phyloP scores from a whole-genome alignment of 2,113 vertebrate species.

The Ochotona princeps region DNA sequence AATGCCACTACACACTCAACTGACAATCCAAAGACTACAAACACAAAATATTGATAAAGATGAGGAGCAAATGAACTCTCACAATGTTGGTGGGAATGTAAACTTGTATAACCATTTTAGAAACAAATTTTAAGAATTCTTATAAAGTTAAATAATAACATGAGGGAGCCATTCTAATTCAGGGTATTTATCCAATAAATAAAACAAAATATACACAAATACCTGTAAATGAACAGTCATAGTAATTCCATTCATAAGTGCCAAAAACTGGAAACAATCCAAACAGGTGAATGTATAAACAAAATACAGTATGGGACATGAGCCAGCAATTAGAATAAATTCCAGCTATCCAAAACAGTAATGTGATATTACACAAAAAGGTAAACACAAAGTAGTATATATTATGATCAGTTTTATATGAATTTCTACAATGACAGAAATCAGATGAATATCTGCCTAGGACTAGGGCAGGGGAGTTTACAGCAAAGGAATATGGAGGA shows the following conservation, averaged over 20 bases:
- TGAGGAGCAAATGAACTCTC: not conserved
- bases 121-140: constrained; percentile 25
- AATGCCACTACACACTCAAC: not conserved
- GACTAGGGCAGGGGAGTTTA: not conserved
- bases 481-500: not conserved
- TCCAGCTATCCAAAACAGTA: not conserved
- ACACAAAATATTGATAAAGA: not conserved
- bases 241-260: not conserved
- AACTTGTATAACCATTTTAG: not conserved
- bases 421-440: not conserved
- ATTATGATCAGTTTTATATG: not conserved
- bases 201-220: not conserved
- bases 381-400: not conserved
- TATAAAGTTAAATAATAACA: not conserved
- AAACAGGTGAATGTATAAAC: not conserved
- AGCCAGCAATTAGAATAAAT: not conserved
- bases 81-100: not conserved
- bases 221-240: not conserved
- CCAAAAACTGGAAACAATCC: not conserved
- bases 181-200: not conserved
- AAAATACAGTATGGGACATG: not conserved
- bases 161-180: not conserved
- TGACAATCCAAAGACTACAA: not conserved
- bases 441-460: not conserved
- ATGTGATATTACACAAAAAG: not conserved